Evolutionary conservation across 2,113 vertebrate genomes (phyloP).

Genomic region (Sigmodon hispidus): DNA sequence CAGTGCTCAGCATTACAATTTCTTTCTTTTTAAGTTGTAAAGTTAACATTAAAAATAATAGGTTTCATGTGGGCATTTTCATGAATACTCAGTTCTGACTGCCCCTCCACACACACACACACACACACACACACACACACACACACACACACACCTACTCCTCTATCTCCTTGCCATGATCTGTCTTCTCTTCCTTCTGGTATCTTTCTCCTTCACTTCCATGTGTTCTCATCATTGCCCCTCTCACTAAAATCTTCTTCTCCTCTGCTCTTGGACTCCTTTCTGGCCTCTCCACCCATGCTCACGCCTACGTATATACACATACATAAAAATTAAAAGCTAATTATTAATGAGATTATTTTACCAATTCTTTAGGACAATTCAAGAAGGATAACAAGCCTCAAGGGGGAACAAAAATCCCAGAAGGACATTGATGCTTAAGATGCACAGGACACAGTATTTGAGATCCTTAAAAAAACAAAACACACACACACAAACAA

Average conservation of each 20-base stretch:
- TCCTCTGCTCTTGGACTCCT: background rate
- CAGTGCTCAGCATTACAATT: background rate
- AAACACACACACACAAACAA: background rate
- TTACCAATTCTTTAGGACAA: background rate
- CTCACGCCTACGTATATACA: background rate
- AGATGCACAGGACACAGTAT: fast-evolving
- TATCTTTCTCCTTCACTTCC: background rate
- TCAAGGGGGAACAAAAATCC: too few relatives aligned
- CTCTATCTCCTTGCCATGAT: background rate
- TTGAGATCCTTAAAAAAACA: background rate
- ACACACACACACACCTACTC: background rate
- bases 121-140: too few relatives aligned
- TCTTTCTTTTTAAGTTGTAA: too few relatives aligned
- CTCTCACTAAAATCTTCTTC: background rate
- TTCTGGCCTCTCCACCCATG: background rate
- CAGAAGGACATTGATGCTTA: background rate
- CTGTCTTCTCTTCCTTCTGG: too few relatives aligned
- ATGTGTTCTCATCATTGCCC: background rate
- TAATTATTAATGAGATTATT: background rate
- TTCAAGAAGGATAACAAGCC: background rate
- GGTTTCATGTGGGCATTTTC: background rate
- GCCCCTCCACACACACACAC: too few relatives aligned
- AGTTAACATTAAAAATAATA: background rate
- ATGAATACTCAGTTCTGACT: background rate
- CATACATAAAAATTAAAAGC: background rate